Evolutionary conservation across 30 jellyfish, hydroid and myxozoan genomes (phyloP).

Genomic region (Hydractinia symbiolongicarpus): DNA sequence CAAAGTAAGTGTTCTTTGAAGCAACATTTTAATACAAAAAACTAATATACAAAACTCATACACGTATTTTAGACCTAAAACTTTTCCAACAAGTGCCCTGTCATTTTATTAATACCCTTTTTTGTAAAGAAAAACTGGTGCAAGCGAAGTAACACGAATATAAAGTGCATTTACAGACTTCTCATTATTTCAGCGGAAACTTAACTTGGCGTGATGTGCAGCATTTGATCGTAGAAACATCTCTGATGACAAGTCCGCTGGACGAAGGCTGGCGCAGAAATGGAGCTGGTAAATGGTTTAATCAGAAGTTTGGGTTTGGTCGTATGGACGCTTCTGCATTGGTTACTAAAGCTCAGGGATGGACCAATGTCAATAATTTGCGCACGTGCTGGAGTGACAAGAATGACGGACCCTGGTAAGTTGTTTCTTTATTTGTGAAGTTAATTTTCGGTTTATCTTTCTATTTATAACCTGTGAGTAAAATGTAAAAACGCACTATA

Average conservation of each 20-base stretch:
- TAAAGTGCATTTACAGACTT: not conserved
- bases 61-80: no score
- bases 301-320: constrained; percentile 97
- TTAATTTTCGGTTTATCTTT: no score
- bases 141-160: no score
- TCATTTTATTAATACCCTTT: no score
- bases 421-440: not conserved
- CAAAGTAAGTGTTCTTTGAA: constrained; percentile 62
- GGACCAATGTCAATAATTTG: constrained; percentile 85
- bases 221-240: constrained; percentile 90
- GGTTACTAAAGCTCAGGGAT: constrained; percentile 65
- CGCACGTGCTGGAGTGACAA: constrained; percentile 86
- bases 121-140: no score
- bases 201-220: constrained; percentile 99
- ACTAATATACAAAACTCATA: no score
- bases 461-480: no score
- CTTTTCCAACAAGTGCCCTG: no score
- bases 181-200: constrained; percentile 44
- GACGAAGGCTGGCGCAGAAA: constrained; percentile 99
- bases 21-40: no score
- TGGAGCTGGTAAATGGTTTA: constrained; percentile 99
- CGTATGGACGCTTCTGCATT: constrained; percentile 94
- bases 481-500: no score
- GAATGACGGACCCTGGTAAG: constrained; percentile 95
- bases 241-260: constrained; percentile 95